phyloP scores from a whole-genome alignment of 1,140 invertebrate species.

The Drosophila malerkotliana region DNA sequence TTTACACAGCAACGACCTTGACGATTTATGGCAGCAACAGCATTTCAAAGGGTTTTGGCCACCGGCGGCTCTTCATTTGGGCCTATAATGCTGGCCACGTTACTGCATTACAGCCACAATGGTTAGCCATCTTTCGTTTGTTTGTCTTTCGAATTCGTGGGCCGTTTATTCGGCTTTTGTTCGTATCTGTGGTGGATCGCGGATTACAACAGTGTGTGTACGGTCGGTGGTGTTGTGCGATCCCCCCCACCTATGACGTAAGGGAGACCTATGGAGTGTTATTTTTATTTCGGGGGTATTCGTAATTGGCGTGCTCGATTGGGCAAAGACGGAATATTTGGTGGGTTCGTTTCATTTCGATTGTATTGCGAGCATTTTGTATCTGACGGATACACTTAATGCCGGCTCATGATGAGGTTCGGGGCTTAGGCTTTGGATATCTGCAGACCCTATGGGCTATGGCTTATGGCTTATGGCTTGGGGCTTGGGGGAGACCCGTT shows the following conservation, averaged over 20 bases:
- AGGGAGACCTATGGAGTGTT: conserved; percentile 21
- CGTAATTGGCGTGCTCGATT: conserved; percentile 75
- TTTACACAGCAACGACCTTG: conserved; percentile 50
- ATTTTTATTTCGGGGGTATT: conserved; percentile 35
- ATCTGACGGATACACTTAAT: conserved; percentile 34
- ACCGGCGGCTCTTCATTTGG: conserved; percentile 23
- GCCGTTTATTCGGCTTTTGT: conserved; percentile 23
- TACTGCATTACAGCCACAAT: conserved; percentile 13
- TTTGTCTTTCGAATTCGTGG: conserved; percentile 52
- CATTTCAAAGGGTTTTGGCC: not conserved
- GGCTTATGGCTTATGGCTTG: conserved; percentile 6
- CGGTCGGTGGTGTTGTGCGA: conserved; percentile 21
- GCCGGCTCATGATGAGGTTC: not conserved
- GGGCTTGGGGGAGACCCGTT: conserved; percentile 19
- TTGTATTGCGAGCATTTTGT: conserved; percentile 1
- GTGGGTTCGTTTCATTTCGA: conserved; percentile 21
- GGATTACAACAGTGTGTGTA: conserved; percentile 37
- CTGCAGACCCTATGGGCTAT: not conserved
- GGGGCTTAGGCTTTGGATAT: not conserved
- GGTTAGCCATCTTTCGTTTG: conserved; percentile 33
- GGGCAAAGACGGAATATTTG: conserved; percentile 63
- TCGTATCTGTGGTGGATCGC: not conserved
- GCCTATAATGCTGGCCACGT: conserved; percentile 57
- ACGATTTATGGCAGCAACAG: conserved; percentile 1
- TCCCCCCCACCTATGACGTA: conserved; percentile 29